Conservation (phyloP, 2,797 vertebrate genomes). For the Hyperoplus lanceolatus region DNA sequence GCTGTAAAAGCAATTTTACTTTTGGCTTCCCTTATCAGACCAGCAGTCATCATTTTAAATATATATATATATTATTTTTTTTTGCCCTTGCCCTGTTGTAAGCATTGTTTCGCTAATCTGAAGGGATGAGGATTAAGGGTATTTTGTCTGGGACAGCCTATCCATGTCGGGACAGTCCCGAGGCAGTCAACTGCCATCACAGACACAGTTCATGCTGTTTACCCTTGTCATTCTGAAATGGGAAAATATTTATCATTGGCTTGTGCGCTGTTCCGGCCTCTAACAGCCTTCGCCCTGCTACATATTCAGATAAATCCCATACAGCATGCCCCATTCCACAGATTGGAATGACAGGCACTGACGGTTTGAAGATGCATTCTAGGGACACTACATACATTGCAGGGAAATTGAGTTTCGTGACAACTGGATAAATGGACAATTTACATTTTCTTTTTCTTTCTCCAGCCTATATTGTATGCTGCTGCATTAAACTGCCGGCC, state of each 20-base stretch:
- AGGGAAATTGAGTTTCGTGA: slow-evolving; percentile 2
- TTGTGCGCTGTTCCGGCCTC: background rate
- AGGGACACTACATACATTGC: slow-evolving; percentile 11
- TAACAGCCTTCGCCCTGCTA: slow-evolving; percentile 41
- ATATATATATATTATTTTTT: no score
- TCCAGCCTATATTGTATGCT: background rate
- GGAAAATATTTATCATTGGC: slow-evolving; percentile 61
- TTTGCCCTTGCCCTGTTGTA: slow-evolving; percentile 62
- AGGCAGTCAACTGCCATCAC: slow-evolving; percentile 62
- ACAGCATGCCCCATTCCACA: background rate
- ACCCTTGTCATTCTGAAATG: slow-evolving; percentile 59
- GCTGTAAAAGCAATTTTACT: slow-evolving; percentile 65
- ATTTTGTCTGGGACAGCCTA: slow-evolving; percentile 62
- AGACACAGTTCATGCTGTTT: slow-evolving; percentile 67
- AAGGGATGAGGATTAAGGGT: slow-evolving; percentile 75
- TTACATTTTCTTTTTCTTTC: background rate
- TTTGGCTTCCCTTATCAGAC: slow-evolving; percentile 52
- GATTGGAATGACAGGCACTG: slow-evolving; percentile 43
- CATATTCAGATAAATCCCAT: slow-evolving; percentile 53
- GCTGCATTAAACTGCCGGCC: background rate
- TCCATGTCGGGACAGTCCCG: slow-evolving; percentile 63
- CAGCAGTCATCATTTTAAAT: slow-evolving; percentile 55
- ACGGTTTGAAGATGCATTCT: slow-evolving; percentile 40
- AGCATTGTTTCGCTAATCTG: slow-evolving; percentile 73
- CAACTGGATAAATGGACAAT: slow-evolving; percentile 9